Base-by-base conservation (phyloP, 2,888 invertebrate genomes). In the Nipponacmea schrenckii region DNA sequence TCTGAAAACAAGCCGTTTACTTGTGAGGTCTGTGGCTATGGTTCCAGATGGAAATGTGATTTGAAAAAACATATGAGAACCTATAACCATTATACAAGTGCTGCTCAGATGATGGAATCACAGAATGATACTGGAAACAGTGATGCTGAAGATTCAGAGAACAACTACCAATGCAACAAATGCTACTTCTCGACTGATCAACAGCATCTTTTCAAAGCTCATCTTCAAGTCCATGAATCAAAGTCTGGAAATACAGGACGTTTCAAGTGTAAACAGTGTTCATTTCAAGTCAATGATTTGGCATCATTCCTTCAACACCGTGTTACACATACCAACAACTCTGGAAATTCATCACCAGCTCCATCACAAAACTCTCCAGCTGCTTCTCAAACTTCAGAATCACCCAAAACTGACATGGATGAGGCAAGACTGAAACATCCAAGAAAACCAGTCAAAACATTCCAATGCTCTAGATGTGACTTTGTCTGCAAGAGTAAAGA, bases 21-120 rank as follows among this genome's bases (percentile, higher is more conserved):
- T 31, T 88, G 88, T 73, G 75, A 78, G 17, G 80, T 83, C 39
- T 88, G 88, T 79, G 84, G 84, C 12, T 87, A 88, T 75, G 83
- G 85, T 64, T 84, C 86, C 20, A 82, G 86, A 68, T 88, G 87
- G 87, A 87, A 87, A 70, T 87, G 87, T 76, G 88, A 88, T 74
- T 75, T 88, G 56, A 88, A 87, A 78, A 87, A 87, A 70, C 88
- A 88, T 74, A 81, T 85, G 73, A 80, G 80, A 67, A 84, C 85
- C 14, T 87, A 87, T 75, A 81, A 83, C 67, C 88, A 88, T 70
- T 79, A 74, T 68, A 56, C 46, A 44, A 62, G 56, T 46, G 26
- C 62, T 2, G 69, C 45, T 46, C 48, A 45, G 39, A 65, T 67
- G 24, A 69, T 66, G 27, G 70, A 73, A 64, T 5, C 75, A 73